Base-by-base conservation (phyloP, 2,113 vertebrate genomes). In the Syngnathus scovelli region DNA sequence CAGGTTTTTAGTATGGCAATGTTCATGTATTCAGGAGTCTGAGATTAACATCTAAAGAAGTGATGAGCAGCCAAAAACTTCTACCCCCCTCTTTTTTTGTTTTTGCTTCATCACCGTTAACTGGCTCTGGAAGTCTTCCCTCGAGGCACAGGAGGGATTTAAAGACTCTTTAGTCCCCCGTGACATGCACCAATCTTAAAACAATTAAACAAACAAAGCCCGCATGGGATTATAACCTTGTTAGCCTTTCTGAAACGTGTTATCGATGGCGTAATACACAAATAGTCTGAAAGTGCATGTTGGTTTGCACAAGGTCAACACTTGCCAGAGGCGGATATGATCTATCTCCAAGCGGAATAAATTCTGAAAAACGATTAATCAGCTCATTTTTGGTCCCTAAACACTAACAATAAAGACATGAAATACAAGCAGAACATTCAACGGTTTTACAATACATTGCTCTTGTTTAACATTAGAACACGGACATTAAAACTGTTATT, bases 181-280 rank as follows among this genome's bases (percentile, higher is more conserved):
- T 52, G 46, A 65, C 63, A 51, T 7, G 46, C 63, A 11, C 18
- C 46, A 65, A 38, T 65, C 63, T 65, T 51, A 65, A 65, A 52
- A 64, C 16, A 64, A 64, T 64, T 51, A 52, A 65, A 49, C 44
- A 51, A 65, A 65, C 33, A 64, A 64, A 64, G 18, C 46, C 44
- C 5, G 7, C 23, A 19, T 51, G 46, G 16, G 63, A 36, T 44
- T 62, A 44, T 43, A 23, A 44, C 41, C 61, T 62, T 43, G 59
- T 61, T 64, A 64, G 43, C 23, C 9, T 51, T 46, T 21, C 16
- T n/a, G 48, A 51, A 64, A 64, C 5, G 10, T 49, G 63, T 64
- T 64, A 36, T 64, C 19, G 41, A 44, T 62, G n/a, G 61, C 4
- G 13, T 62, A 21, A 44, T 15, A 62, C 23, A 9, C 61, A 62